A percentile compares a stretch with the other conserved stretches of the same genome.
These are phyloP conservation scores for Corythaixoides concolor DNA, from an alignment of 2,113 vertebrate genomes.

Conservation along the genomic window DNA sequence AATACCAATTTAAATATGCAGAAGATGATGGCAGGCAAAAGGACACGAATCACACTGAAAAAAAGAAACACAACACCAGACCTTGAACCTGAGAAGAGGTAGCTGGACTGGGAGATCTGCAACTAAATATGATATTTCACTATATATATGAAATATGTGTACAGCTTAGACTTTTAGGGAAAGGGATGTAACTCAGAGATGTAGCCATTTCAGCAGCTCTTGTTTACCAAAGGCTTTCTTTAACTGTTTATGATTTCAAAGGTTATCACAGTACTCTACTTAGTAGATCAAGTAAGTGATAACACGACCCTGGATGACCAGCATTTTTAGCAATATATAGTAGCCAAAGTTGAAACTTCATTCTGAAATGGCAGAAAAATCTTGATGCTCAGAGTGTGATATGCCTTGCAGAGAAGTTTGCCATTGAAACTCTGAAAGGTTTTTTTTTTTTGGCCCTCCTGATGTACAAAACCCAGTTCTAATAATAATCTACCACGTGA, in stretches of 20 bases:
- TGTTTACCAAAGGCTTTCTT: neutral
- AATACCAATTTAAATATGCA: rapidly evolving
- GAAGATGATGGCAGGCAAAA: neutral
- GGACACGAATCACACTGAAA: neutral
- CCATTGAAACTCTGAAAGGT: neutral
- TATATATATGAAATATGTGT: neutral
- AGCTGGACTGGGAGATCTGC: neutral
- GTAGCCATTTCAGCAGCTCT: neutral
- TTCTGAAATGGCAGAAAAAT: neutral
- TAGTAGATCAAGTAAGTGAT: neutral
- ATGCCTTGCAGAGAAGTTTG: neutral
- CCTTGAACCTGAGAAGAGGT: neutral
- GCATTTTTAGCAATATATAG: neutral
- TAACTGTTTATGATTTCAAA: conserved; percentile 35
- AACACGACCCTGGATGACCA: neutral
- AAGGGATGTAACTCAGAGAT: neutral
- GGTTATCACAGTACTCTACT: neutral
- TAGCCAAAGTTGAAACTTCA: neutral
- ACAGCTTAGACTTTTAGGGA: neutral
- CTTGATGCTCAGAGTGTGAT: neutral
- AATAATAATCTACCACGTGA: neutral
- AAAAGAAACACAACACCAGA: neutral
- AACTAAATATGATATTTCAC: neutral
- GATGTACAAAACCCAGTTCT: neutral
- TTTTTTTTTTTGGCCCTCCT: neutral